These are phyloP conservation scores for Nineta flava DNA, from an alignment of 2,888 invertebrate genomes.

Conservation along the genomic window DNA sequence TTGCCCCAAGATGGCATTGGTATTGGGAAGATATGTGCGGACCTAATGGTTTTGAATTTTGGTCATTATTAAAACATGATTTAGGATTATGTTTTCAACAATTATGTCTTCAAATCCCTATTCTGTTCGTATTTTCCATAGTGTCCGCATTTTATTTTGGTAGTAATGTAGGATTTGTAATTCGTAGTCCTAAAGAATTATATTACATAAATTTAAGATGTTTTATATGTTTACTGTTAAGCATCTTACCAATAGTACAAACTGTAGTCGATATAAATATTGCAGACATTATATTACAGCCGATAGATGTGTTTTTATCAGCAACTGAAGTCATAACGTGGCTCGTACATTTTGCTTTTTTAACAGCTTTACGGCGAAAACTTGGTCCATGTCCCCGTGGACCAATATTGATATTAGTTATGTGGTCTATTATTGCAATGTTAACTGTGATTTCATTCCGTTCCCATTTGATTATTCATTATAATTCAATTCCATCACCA, in stretches of 20 bases:
- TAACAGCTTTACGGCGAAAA: slow-evolving; percentile 47
- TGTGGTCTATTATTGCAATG: slow-evolving; percentile 53
- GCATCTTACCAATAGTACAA: slow-evolving; percentile 49
- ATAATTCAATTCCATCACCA: slow-evolving; percentile 19
- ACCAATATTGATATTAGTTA: slow-evolving; percentile 45
- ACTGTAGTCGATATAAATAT: slow-evolving; percentile 45
- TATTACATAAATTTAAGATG: slow-evolving; percentile 48
- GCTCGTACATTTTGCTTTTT: slow-evolving; percentile 66
- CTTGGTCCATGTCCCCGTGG: slow-evolving; percentile 56
- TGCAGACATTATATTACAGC: slow-evolving; percentile 32
- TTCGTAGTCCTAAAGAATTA: slow-evolving; percentile 44
- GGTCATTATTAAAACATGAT: slow-evolving; percentile 54
- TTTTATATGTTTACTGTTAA: slow-evolving; percentile 42
- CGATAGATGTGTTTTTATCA: slow-evolving; percentile 54
- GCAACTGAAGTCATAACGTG: slow-evolving; percentile 61
- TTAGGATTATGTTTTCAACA: slow-evolving; percentile 76
- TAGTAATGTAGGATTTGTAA: slow-evolving; percentile 41
- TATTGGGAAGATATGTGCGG: slow-evolving; percentile 65
- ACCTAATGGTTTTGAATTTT: slow-evolving; percentile 50
- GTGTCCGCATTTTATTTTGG: slow-evolving; percentile 72
- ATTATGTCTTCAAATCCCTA: slow-evolving; percentile 60
- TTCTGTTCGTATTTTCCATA: slow-evolving; percentile 53
- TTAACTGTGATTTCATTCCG: slow-evolving; percentile 52
- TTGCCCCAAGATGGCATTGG: slow-evolving; percentile 31
- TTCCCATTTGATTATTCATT: slow-evolving; percentile 38